Conservation (phyloP, 92 coral and sea anemone species). For the Parazoanthus atlanticus region DNA sequence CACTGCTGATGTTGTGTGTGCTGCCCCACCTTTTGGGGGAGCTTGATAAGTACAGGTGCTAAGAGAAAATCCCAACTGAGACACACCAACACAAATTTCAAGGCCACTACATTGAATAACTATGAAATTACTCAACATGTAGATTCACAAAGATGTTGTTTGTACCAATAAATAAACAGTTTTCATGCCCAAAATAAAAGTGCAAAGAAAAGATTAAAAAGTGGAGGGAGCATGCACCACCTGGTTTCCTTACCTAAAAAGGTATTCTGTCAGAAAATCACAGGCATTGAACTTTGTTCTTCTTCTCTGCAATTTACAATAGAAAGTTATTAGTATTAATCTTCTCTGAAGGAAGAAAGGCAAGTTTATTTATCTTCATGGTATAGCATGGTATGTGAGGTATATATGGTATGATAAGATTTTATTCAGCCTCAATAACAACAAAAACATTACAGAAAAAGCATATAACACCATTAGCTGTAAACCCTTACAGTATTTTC, state of each 20-base stretch:
- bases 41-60: too few relatives aligned
- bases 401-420: neutral
- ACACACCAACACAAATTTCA: too few relatives aligned
- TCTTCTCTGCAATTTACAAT: slow-evolving; percentile 78
- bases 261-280: slow-evolving; percentile 87
- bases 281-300: slow-evolving; percentile 99
- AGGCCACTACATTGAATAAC: too few relatives aligned
- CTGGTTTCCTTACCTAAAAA: slow-evolving; percentile 73
- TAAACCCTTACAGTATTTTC: neutral
- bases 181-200: neutral
- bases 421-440: neutral
- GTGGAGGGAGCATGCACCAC: neutral
- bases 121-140: too few relatives aligned
- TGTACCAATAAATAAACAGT: too few relatives aligned
- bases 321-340: neutral
- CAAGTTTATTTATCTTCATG: neutral
- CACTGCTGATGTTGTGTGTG: too few relatives aligned
- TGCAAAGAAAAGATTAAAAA: neutral
- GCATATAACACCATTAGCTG: too few relatives aligned
- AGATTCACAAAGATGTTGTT: too few relatives aligned
- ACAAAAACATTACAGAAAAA: neutral
- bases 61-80: too few relatives aligned
- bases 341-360: neutral
- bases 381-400: neutral
- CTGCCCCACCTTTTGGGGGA: too few relatives aligned